phyloP scores from a whole-genome alignment of 2,888 invertebrate species.

The Coronaproctus castanopsis region DNA sequence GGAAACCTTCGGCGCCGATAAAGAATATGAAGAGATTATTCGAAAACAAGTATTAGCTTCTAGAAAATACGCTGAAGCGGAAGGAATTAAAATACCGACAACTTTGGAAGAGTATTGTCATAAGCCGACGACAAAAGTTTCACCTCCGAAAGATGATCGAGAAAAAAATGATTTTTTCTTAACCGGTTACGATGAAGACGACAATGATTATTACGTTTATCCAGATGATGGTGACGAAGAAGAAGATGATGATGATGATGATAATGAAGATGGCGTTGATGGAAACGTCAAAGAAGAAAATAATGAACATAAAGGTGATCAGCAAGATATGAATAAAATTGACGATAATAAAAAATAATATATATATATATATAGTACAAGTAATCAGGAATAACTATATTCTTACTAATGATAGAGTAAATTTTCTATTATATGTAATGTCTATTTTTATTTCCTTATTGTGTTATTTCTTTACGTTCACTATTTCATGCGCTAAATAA shows the following conservation, averaged over 20 bases:
- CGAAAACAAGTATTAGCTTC: constrained; percentile 94
- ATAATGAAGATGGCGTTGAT: constrained; percentile 39
- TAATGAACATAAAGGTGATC: too few species aligned
- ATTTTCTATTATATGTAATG: too few species aligned
- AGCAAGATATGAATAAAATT: too few species aligned
- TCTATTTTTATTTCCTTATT: too few species aligned
- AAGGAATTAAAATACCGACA: constrained; percentile 88
- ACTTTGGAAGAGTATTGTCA: constrained; percentile 98
- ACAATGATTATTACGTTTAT: constrained; percentile 44
- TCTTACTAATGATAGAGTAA: too few species aligned
- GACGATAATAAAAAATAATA: too few species aligned
- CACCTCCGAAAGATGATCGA: constrained; percentile 58
- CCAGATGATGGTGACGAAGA: constrained; percentile 46
- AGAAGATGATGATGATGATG: constrained; percentile 74
- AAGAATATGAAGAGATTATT: constrained; percentile 97
- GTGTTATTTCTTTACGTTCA: too few species aligned
- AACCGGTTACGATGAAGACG: constrained; percentile 70
- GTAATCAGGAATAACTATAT: too few species aligned
- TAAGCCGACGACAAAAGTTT: constrained; percentile 73
- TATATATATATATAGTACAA: too few species aligned
- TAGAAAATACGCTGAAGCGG: constrained; percentile 82
- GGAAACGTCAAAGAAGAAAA: too few species aligned
- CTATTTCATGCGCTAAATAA: too few species aligned
- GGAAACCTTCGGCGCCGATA: constrained; percentile 91
- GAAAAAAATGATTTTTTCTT: constrained; percentile 94